Evolutionary conservation across 1,140 invertebrate genomes (phyloP), one percentile per base, ranked within the genome.

Genomic region (Spodoptera frugiperda): DNA sequence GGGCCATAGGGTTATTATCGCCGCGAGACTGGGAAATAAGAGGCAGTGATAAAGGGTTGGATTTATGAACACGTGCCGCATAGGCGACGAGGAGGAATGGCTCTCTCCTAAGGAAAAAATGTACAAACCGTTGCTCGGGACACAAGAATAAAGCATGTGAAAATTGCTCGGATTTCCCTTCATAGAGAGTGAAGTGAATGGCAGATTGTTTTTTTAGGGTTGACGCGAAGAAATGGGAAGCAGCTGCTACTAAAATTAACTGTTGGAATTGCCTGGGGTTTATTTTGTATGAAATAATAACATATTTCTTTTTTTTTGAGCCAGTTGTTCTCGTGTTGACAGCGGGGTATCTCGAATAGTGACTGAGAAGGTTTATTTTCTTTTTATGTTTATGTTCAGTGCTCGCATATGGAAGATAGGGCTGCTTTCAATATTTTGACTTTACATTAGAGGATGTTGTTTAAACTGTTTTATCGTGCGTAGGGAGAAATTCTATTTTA

Each of bases 41-140:
- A 78, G 71, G 74, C 72, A 55, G 63, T 77, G 84, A 85, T 88
- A 87, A 89, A 87, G 83, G 83, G 78, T 84, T 85, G 72, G 78
- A 85, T 89, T 89, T 89, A 88, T 85, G 86, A 83, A 84, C 85
- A 87, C 78, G 82, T 86, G 81, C 78, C 77, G 54, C 53, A 51
- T 33, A 17, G 54, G 33, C 19, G 79, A 78, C 85, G 79, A 59
- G 68, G 65, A 82, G 78, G 78, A 80, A 75, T 87, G 65, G 57
- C 61, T 65, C 74, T 61, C 77, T 82, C 63, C 72, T 78, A 72
- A 53, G 55, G 73, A 71, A 49, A 78, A 82, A 74, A 76, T 78
- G 76, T 49, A 49, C 48, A 74, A 74, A 67, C 51, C 33, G 53
- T 67, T 68, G 53, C 53, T 46, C 39, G 77, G 44, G 33, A 74